Conservation (phyloP, 2,113 vertebrate genomes). For the Chaetops frenatus region DNA sequence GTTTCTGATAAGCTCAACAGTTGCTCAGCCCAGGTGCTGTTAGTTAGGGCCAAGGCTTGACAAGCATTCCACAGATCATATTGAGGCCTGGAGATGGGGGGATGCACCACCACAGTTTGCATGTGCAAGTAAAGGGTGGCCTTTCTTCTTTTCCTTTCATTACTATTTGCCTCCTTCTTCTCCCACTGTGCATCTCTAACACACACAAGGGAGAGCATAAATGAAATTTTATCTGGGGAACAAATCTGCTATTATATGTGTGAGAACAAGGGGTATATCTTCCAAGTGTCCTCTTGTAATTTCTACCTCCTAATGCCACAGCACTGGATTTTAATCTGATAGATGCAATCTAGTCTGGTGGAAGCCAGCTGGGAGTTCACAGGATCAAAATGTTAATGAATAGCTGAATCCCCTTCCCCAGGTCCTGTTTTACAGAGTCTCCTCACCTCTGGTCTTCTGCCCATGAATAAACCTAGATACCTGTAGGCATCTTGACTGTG, state of each 20-base stretch:
- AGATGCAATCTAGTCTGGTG: background rate
- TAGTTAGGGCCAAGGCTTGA: background rate
- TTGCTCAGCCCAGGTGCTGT: background rate
- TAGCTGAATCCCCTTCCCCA: background rate
- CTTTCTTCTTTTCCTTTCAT: background rate
- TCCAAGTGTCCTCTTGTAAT: background rate
- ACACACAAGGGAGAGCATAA: background rate
- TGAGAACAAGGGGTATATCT: background rate
- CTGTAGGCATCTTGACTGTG: background rate
- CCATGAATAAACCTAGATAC: background rate
- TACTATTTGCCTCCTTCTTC: background rate
- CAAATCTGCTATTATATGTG: fast-evolving
- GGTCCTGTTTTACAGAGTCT: background rate
- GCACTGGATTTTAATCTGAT: background rate
- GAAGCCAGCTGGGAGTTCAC: background rate
- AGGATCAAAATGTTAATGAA: background rate
- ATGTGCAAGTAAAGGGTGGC: background rate
- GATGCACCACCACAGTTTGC: background rate
- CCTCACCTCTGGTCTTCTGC: background rate
- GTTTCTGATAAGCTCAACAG: background rate
- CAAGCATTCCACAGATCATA: background rate
- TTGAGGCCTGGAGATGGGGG: background rate
- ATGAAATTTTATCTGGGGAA: background rate
- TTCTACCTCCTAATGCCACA: background rate
- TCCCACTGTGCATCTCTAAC: background rate